Evolutionary conservation across 1,140 invertebrate species (phyloP), one percentile per base, ranked within the genome.

Genomic region (Calliopsis andreniformis): DNA sequence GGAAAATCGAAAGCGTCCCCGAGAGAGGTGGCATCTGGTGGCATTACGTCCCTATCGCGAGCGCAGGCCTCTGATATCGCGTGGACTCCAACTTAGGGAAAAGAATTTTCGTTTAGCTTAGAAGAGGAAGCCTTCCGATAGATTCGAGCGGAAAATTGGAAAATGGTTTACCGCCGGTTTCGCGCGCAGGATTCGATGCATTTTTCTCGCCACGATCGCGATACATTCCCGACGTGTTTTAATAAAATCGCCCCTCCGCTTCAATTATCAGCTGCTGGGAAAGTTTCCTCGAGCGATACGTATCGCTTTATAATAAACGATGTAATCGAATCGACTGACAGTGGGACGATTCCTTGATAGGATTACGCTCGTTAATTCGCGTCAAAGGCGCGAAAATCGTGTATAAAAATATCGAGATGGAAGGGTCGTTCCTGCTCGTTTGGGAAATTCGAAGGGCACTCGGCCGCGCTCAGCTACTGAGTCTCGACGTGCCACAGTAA

Each of bases 1-100:
- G 81, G 81, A 83, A 83, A 83, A 83, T 83, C 81, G 81, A 78
- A 70, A 69, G 68, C 56, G 49, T 64, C 30, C 3, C 32, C 4
- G 28, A 20, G 39, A 20, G 16, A 3, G 16, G 35, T 42, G 55
- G 59, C 67, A 72, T 53, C 62, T 62, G 56, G 49, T 49, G 49
- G n/a, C 61, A 80, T 80, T 80, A 80, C 47, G 45, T 43, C 35
- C 35, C 45, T 79, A 80, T 79, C 68, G 62, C 18, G 78, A 25
- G 25, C 18, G 67, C 25, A 69, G 2, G 32, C 42, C 58, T 42
- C 47, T 12, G 55, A 79, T 79, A 79, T 67, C 69, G 77, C 61
- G n/a, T n/a, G 39, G 58, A 58, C 55, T 53, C 45, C 28, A 67
- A 71, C 71, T 79, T 70, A 73, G 69, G 78, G 69, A 67, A 25